phyloP scores from a whole-genome alignment of 37 sponge, comb jelly and placozoan genomes.

The Axinella damicornis region DNA sequence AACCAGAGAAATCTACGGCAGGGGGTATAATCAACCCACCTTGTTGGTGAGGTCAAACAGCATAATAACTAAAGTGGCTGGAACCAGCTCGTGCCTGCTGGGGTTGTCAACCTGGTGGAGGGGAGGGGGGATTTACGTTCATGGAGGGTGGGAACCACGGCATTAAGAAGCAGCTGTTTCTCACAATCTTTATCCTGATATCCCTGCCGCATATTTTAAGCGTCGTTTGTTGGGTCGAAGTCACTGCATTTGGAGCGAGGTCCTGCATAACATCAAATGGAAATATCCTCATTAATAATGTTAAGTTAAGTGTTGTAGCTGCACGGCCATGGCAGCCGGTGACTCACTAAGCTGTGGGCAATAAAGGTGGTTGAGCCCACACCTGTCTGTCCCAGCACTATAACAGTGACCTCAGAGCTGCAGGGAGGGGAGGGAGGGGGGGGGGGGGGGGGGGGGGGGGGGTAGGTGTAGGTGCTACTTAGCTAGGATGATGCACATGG shows the following conservation, averaged over 20 bases:
- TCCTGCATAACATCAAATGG: background rate
- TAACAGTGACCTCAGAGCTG: constrained; percentile 58
- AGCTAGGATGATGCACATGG: too few species aligned
- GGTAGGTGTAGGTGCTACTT: too few species aligned
- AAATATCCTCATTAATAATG: too few species aligned
- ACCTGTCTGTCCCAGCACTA: constrained; percentile 54
- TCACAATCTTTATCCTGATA: constrained; percentile 12
- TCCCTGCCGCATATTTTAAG: constrained; percentile 22
- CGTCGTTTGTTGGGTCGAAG: background rate
- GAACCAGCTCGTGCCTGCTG: constrained; percentile 8
- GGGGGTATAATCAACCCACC: too few species aligned
- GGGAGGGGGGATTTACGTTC: background rate
- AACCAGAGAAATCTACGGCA: too few species aligned
- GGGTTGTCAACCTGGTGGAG: constrained; percentile 40
- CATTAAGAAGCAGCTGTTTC: background rate
- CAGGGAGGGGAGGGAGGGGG: too few species aligned
- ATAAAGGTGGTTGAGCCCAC: constrained; percentile 77
- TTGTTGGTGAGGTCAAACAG: constrained; percentile 61
- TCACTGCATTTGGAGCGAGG: background rate
- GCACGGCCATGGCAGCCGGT: too few species aligned
- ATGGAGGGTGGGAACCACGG: background rate
- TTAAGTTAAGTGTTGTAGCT: too few species aligned
- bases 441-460: too few species aligned
- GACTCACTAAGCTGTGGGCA: constrained; percentile 40
- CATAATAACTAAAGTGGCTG: constrained; percentile 32